These are phyloP conservation scores for Strix aluco DNA, from an alignment of 2,113 vertebrate genomes.

Conservation along the genomic window DNA sequence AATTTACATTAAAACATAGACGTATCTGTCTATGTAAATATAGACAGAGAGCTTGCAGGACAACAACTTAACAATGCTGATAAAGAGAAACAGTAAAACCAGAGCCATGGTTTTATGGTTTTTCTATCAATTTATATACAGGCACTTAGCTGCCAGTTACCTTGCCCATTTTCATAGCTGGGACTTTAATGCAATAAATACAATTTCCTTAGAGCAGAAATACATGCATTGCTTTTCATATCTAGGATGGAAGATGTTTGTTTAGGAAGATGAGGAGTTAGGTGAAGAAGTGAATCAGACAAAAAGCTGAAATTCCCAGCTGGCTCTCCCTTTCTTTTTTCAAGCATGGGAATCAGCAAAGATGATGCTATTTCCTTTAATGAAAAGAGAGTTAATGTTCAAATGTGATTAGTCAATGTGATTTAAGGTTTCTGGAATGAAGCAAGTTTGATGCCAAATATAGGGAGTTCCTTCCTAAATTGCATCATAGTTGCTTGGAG, in stretches of 20 bases:
- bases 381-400: neutral
- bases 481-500: constrained; percentile 18
- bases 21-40: neutral
- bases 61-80: neutral
- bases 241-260: neutral
- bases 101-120: neutral
- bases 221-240: neutral
- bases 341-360: neutral
- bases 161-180: neutral
- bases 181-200: neutral
- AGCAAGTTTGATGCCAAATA: constrained; percentile 68
- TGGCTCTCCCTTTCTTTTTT: neutral
- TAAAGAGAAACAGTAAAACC: neutral
- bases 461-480: constrained; percentile 54
- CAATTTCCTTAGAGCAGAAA: neutral
- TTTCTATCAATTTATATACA: neutral
- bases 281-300: neutral
- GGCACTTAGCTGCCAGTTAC: neutral
- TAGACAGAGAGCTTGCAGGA: neutral
- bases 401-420: constrained; percentile 7
- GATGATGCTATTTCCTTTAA: constrained; percentile 12
- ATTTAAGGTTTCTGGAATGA: constrained; percentile 68
- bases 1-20: neutral
- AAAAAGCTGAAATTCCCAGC: neutral
- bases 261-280: neutral